Evolutionary conservation across 64 coral and sea anemone genomes (phyloP).

Genomic region (Dendrophyllia cribrosa): DNA sequence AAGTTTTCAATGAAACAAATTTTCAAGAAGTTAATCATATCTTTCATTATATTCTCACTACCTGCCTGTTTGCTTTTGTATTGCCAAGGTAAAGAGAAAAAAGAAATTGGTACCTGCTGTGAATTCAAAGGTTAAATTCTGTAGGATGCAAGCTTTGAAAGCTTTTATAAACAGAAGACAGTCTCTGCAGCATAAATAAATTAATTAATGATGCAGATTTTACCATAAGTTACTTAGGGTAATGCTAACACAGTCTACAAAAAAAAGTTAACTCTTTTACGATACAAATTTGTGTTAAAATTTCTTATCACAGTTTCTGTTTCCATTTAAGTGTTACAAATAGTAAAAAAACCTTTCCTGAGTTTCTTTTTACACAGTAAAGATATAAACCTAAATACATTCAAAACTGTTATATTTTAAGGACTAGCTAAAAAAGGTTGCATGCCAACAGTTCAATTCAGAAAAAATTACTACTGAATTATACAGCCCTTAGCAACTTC

Average conservation of each 20-base stretch:
- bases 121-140: background rate
- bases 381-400: slow-evolving; percentile 31
- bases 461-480: slow-evolving; percentile 21
- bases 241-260: background rate
- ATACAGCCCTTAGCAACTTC: slow-evolving; percentile 26
- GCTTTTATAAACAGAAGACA: background rate
- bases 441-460: background rate
- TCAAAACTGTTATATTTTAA: background rate
- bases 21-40: too few species aligned
- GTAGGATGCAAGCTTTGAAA: background rate
- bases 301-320: background rate
- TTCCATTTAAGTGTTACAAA: background rate
- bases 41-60: too few species aligned
- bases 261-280: background rate
- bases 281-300: slow-evolving; percentile 2
- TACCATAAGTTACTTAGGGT: background rate
- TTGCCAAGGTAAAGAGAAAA: too few species aligned
- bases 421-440: slow-evolving; percentile 10
- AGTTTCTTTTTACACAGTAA: slow-evolving; percentile 7
- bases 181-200: background rate
- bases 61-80: too few species aligned
- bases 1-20: too few species aligned
- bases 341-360: background rate
- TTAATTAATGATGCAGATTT: background rate
- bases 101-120: background rate